Evolutionary conservation across 35 echinoderm and acorn worm genomes (phyloP), one percentile per base, ranked within the genome.

Genomic region (Nesometra sesokonis): DNA sequence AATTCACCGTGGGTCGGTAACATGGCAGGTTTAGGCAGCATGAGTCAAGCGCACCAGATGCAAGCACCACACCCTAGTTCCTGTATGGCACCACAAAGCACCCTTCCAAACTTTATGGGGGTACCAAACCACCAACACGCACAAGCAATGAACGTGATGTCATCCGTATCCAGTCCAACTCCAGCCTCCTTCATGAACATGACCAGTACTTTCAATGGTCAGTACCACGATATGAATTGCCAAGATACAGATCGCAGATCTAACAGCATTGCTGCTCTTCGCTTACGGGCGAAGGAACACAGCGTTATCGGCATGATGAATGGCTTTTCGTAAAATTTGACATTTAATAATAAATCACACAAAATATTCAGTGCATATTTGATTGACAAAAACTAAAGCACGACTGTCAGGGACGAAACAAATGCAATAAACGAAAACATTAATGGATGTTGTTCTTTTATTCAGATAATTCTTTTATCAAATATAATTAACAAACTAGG

Each of bases 221-320:
- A 83, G 36, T 30, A 34, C 9, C 1, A 1, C n/a, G 35, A 39
- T 27, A 38, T 37, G 35, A 8, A 13, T 35, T 35, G 81, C 13
- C 34, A 83, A 37, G 81, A 91, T 32, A 91, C 95, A 13, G 96
- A 99, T 35, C 84, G 93, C 84, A 78, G 96, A 31, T 92, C 87
- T 57, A 94, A 85, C 35, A 99, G 96, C 47, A 99, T 99, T 37
- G 96, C 96, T 17, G 96, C 93, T 1, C 46, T 99, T 78, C 86
- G 96, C 35, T 79, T 99, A 52, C 94, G 93, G 78, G 96, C 96
- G 27, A 99, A 99, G 46, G 96, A 99, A 85, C 96, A 99, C 83
- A 94, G 86, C 27, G 92, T 93, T 46, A 99, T 99, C 88, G 84
- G 88, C 33, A 92, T 99, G 88, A 94, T 99, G 37, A 93, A 93